phyloP scores from a whole-genome alignment of 2,797 vertebrate species.

The Amphiprion clarkii region DNA sequence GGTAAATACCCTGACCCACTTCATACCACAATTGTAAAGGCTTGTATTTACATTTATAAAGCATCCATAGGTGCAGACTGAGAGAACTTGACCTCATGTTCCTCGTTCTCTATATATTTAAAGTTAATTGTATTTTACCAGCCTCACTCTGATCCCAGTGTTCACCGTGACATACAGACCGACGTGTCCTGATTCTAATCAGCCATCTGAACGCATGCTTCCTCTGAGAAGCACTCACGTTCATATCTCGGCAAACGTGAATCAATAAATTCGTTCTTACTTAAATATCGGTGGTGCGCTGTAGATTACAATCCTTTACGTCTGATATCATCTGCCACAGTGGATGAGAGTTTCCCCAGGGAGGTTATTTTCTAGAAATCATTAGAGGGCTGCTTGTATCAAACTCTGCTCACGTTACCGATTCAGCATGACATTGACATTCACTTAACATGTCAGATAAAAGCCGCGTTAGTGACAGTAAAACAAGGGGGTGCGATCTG shows the following conservation, averaged over 20 bases:
- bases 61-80: slow-evolving; percentile 29
- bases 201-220: slow-evolving; percentile 27
- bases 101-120: slow-evolving; percentile 52
- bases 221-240: slow-evolving; percentile 26
- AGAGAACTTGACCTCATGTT: slow-evolving; percentile 65
- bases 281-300: slow-evolving; percentile 45
- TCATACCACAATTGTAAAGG: slow-evolving; percentile 57
- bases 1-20: slow-evolving; percentile 63
- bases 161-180: slow-evolving; percentile 41
- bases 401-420: slow-evolving; percentile 34
- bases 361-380: slow-evolving; percentile 62
- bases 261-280: slow-evolving; percentile 60
- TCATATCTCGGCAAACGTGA: slow-evolving; percentile 35
- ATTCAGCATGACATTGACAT: slow-evolving; percentile 60
- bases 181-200: slow-evolving; percentile 63
- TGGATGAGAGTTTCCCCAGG: slow-evolving; percentile 41
- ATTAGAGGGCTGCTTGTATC: slow-evolving; percentile 48
- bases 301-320: slow-evolving; percentile 39
- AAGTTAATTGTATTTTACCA: slow-evolving; percentile 46
- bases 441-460: slow-evolving; percentile 70
- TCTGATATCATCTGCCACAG: slow-evolving; percentile 59
- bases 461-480: slow-evolving; percentile 48
- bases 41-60: slow-evolving; percentile 59
- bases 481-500: slow-evolving; percentile 42
- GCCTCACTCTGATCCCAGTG: slow-evolving; percentile 36